Base-by-base conservation (phyloP, 2,888 invertebrate genomes). In the Agrochola lota region DNA sequence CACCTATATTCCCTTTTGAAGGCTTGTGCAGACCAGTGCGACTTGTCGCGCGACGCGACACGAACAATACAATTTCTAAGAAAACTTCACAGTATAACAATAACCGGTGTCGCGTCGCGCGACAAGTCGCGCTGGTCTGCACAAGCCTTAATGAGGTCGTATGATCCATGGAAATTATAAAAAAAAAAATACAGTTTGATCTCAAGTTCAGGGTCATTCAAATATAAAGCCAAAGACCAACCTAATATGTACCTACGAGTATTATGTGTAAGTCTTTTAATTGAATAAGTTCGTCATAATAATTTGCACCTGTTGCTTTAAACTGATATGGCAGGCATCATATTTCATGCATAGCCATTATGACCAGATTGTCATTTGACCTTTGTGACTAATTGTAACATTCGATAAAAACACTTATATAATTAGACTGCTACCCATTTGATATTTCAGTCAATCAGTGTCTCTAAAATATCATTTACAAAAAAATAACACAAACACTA, bases 281-380 rank as follows among this genome's bases (percentile, higher is more conserved):
- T 62, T 62, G 1, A 43, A 30, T n/a, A 12, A 43, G 49, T 30
- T 43, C 17, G 77, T 69, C 77, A 79, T 69, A 77, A 49, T 59
- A 75, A 60, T 71, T 79, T 60, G 80, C 71, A 80, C 71, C 80
- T 77, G 80, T 52, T 60, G 80, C 15, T 40, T 7, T n/a, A 30
- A 30, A 79, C 43, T 60, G 77, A 79, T 80, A 79, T 20, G 40
- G 20, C 30, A 60, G 17, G 30, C 23, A 40, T 70, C 79, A 11
- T 30, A n/a, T 80, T 80, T 80, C 60, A 26, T n/a, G 30, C 60
- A n/a, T 35, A 26, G 12, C 0, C 17, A 12, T 52, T 60, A n/a
- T 52, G 30, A 43, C 15, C 49, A 35, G 30, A 77, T 80, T 77
- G 80, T 52, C 17, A 80, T 77, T 77, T 71, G 71, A 71, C 8